Conservation (phyloP, 2,113 vertebrate species). For the Channa argus region DNA sequence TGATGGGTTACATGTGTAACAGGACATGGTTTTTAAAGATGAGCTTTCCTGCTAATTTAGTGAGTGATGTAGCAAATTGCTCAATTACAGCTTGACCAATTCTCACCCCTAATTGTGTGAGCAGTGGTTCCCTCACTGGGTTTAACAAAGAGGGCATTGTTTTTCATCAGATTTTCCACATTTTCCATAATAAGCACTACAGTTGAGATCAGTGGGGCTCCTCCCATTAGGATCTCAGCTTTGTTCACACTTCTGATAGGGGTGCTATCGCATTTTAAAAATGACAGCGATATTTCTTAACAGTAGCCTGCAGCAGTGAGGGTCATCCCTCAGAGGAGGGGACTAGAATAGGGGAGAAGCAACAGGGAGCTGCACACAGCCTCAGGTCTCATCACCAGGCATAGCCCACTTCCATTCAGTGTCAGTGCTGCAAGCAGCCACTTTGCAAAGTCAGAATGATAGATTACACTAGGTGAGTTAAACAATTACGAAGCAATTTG, state of each 20-base stretch:
- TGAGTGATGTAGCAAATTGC: conserved; percentile 53
- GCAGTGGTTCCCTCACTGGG: conserved; percentile 22
- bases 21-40: not conserved
- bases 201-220: conserved; percentile 2
- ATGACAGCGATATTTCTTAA: conserved; percentile 60
- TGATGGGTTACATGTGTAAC: not conserved
- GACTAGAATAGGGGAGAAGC: not conserved
- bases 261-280: conserved; percentile 47
- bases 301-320: conserved; percentile 16
- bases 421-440: conserved; percentile 43
- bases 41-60: conserved; percentile 27
- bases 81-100: conserved; percentile 37
- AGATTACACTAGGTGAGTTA: conserved; percentile 74
- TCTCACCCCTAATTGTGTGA: conserved; percentile 6
- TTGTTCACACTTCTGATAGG: conserved; percentile 30
- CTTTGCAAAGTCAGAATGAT: conserved; percentile 79
- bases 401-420: conserved; percentile 69
- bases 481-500: conserved; percentile 79
- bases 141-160: conserved; percentile 60
- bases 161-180: conserved; percentile 40
- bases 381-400: conserved; percentile 68
- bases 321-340: conserved; percentile 35
- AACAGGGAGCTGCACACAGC: conserved; percentile 39
- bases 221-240: conserved; percentile 30
- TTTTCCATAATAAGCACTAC: conserved; percentile 30